phyloP scores from a whole-genome alignment of 1,140 invertebrate species.

The Chironomus striatipennis region DNA sequence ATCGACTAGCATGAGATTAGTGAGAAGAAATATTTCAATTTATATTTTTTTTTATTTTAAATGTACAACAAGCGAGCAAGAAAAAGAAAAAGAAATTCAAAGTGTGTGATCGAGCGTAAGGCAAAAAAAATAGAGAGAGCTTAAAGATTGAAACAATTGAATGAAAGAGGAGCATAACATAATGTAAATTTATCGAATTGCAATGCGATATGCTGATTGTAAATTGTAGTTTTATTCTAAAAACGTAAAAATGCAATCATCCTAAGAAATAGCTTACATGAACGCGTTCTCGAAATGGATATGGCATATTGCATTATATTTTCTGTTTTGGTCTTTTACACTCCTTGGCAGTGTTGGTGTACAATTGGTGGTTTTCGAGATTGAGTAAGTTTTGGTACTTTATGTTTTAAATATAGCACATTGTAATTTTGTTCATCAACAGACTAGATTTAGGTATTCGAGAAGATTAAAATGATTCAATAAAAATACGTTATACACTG shows the following conservation, averaged over 20 bases:
- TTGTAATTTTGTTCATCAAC: too few relatives aligned
- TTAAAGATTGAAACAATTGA: neutral
- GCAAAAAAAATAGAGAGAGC: neutral
- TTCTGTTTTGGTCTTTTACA: too few relatives aligned
- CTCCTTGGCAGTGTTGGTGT: too few relatives aligned
- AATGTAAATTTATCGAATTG: neutral
- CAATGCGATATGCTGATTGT: constrained; percentile 10
- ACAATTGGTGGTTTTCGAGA: too few relatives aligned
- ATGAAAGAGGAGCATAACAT: neutral
- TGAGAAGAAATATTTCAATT: neutral
- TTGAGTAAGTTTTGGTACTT: too few relatives aligned
- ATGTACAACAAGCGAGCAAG: neutral
- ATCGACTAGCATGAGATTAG: neutral
- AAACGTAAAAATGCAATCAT: constrained; percentile 4
- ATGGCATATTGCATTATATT: too few relatives aligned
- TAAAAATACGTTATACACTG: too few relatives aligned
- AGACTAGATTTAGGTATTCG: too few relatives aligned
- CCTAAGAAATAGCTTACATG: neutral
- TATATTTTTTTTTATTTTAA: neutral
- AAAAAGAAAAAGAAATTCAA: constrained; percentile 4
- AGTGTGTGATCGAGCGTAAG: neutral
- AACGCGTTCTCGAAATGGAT: too few relatives aligned
- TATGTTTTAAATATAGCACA: too few relatives aligned
- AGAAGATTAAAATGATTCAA: too few relatives aligned
- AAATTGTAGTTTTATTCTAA: constrained; percentile 9